phyloP scores from a whole-genome alignment of 2,888 invertebrate species.

The Melieria crassipennis region DNA sequence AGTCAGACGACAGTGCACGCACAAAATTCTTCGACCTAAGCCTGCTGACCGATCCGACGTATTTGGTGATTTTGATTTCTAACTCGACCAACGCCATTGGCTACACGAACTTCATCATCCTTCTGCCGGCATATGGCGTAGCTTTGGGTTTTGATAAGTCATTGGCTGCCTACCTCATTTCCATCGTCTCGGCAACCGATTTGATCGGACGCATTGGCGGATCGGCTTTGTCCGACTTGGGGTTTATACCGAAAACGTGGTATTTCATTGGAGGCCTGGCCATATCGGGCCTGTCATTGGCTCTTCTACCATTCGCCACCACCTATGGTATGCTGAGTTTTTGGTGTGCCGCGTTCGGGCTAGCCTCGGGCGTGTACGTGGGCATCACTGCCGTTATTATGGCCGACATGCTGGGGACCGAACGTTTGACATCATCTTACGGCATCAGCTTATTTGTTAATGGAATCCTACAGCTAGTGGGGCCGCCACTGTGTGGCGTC shows the following conservation, averaged over 20 bases:
- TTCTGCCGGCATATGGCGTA: slow-evolving; percentile 81
- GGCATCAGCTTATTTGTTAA: slow-evolving; percentile 88
- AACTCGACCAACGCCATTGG: slow-evolving; percentile 88
- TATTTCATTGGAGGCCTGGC: slow-evolving; percentile 84
- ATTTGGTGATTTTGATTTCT: slow-evolving; percentile 82
- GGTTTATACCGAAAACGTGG: slow-evolving; percentile 80
- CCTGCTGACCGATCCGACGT: slow-evolving; percentile 80
- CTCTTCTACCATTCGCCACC: slow-evolving; percentile 75
- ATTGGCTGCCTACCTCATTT: slow-evolving; percentile 77
- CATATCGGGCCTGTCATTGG: slow-evolving; percentile 79
- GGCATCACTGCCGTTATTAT: slow-evolving; percentile 88
- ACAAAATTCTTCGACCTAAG: slow-evolving; percentile 78
- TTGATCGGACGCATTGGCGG: slow-evolving; percentile 86
- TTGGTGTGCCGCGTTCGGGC: slow-evolving; percentile 81
- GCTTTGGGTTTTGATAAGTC: slow-evolving; percentile 77
- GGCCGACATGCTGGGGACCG: slow-evolving; percentile 87
- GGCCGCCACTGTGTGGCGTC: slow-evolving; percentile 84
- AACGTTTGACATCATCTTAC: slow-evolving; percentile 85
- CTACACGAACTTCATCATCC: slow-evolving; percentile 85
- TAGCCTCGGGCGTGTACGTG: slow-evolving; percentile 85
- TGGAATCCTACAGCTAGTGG: slow-evolving; percentile 81
- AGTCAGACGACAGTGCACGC: slow-evolving; percentile 49
- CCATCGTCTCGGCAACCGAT: slow-evolving; percentile 83
- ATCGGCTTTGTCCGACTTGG: slow-evolving; percentile 82
- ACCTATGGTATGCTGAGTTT: slow-evolving; percentile 73